A percentile compares a stretch with the other conserved stretches of the same genome.
Evolutionary conservation across 2,113 vertebrate species (phyloP).

Genomic region (Hirundichthys speculiger): DNA sequence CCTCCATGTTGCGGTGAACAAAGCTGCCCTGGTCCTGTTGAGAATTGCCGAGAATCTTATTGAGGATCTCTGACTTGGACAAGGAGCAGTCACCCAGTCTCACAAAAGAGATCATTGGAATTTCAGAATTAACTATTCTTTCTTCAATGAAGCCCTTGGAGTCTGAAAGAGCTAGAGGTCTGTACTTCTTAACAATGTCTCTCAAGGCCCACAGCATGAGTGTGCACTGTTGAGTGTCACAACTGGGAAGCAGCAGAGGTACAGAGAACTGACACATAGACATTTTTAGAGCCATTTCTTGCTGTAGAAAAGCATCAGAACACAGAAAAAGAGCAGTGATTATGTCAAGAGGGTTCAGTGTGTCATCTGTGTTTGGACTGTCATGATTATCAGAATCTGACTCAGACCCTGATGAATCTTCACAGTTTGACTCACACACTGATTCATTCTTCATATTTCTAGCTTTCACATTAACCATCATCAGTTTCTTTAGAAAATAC

Average conservation of each 20-base stretch:
- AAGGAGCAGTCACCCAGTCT: conserved; percentile 77
- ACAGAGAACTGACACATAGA: conserved; percentile 82
- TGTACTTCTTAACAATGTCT: conserved; percentile 72
- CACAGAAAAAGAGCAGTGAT: conserved; percentile 80
- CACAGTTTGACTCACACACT: no score
- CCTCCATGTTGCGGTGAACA: conserved; percentile 71
- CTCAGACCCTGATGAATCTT: neutral
- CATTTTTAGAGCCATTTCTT: conserved; percentile 81
- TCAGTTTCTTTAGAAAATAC: conserved; percentile 70
- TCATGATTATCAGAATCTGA: neutral
- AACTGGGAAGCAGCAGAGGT: conserved; percentile 80
- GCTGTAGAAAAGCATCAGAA: conserved; percentile 77
- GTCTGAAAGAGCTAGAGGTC: conserved; percentile 51
- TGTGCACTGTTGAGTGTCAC: conserved; percentile 66
- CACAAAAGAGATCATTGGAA: conserved; percentile 82
- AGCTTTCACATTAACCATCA: conserved; percentile 73
- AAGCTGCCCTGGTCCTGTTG: conserved; percentile 77
- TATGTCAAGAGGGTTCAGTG: conserved; percentile 78
- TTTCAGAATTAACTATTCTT: conserved; percentile 60
- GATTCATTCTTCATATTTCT: conserved; percentile 41
- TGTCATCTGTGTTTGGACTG: neutral
- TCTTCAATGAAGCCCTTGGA: conserved; percentile 59
- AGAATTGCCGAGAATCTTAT: conserved; percentile 75
- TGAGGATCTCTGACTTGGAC: conserved; percentile 84
- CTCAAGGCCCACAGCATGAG: conserved; percentile 81